Percentiles rank a stretch among this genome's conserved stretches.
These are phyloP conservation scores for Datnioides undecimradiatus DNA, from an alignment of 2,113 vertebrate species.

Conservation along the genomic window DNA sequence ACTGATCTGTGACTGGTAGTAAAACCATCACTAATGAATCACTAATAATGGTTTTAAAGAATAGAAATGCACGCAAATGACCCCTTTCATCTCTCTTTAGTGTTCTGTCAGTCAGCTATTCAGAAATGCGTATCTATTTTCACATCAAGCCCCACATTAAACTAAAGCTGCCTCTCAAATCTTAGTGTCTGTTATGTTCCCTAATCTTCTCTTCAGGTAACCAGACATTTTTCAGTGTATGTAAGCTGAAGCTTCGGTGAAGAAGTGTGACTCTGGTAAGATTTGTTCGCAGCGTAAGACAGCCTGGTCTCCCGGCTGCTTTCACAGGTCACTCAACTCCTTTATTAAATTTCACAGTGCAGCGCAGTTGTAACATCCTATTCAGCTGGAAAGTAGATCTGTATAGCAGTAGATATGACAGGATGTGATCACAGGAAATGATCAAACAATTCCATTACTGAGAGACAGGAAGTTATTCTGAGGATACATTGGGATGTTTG, in stretches of 20 bases:
- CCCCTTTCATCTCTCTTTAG: not conserved
- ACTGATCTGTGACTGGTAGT: too few species aligned
- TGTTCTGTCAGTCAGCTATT: not conserved
- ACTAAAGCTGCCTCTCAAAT: not conserved
- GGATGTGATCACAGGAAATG: too few species aligned
- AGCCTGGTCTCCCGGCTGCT: not conserved
- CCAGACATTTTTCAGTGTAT: not conserved
- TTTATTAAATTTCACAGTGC: constrained; percentile 22
- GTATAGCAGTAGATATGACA: too few species aligned
- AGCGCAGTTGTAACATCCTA: constrained; percentile 1
- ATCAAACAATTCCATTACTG: too few species aligned
- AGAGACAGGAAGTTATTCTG: too few species aligned
- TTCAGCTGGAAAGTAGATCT: not conserved
- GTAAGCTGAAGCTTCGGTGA: too few species aligned
- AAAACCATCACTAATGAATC: too few species aligned
- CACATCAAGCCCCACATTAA: not conserved
- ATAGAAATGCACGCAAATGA: too few species aligned
- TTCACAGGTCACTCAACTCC: constrained; percentile 19
- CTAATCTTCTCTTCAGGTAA: not conserved
- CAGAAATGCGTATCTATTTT: not conserved
- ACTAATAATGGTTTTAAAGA: too few species aligned
- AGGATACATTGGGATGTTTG: not conserved
- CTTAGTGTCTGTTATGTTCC: too few species aligned
- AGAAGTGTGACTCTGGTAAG: too few species aligned
- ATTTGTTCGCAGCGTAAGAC: too few species aligned